Evolutionary conservation across 2,797 vertebrate genomes (phyloP), one percentile per base, ranked within the genome.

Genomic region (Corythornis leucogaster): DNA sequence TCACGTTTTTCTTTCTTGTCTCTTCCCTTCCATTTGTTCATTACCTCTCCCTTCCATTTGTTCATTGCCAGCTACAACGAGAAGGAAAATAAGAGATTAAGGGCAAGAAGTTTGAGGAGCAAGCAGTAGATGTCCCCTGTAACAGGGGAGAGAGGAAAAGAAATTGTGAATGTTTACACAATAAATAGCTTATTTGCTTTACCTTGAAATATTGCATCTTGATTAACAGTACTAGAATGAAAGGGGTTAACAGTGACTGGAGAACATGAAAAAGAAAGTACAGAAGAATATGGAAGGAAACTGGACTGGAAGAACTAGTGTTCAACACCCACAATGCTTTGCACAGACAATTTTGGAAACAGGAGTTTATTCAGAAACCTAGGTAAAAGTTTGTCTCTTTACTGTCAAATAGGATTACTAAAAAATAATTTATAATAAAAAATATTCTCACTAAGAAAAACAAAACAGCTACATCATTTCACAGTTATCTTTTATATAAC

Each of bases 371-470:
- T 73, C 46, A 71, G 46, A 76, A 68, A 54, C 4, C 24, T 21
- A 54, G 33, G 71, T 64, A 70, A 42, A 90, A 28, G 18, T 73
- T 25, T n/a, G n/a, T 15, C 62, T 71, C 58, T 64, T 89, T 40
- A 30, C 42, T 51, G 58, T 45, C 81, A 67, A 31, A 63, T 31
- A 68, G 8, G 25, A 67, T 59, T 55, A 74, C 45, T 53, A 42
- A 25, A 67, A 69, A 76, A 57, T 43, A 6, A 43, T 30, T 91
- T 76, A 21, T 42, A 81, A 84, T 73, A 57, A 70, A 87, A 87
- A 80, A 18, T 14, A 30, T 11, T 84, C 80, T 14, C 67, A 61
- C 26, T 48, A 42, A 93, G 50, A 30, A 58, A 88, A 94, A 69
- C 46, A 80, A 87, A 61, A 0, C 62, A 89, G 42, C 35, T 35